Evolutionary conservation across 2,797 vertebrate species (phyloP), one percentile per base, ranked within the genome.

Genomic region (Megalops cyprinoides): DNA sequence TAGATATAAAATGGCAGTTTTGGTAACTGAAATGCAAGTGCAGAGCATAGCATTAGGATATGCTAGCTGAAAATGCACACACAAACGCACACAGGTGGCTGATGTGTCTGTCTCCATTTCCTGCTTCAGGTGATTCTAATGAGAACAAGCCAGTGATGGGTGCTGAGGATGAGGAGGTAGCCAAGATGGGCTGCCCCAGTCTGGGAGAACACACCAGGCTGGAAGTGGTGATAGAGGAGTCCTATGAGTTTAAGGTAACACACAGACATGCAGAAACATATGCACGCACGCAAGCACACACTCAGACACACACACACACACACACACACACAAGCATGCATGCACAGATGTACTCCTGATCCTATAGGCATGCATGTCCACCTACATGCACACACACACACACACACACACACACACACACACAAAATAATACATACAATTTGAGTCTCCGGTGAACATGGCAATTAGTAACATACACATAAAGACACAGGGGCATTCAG

Each of bases 221-320:
- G 37, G 95, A 96, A 82, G 92, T 96, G 79, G 81, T 96, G 82
- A 96, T 96, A 76, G 95, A 96, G 34, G 95, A 96, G 85, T 96
- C 95, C 58, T 96, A 96, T 49, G 95, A 96, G 85, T 96, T 96
- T 49, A 96, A 96, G 95, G 95, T 95, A 81, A 86, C 44, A 74
- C 44, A 49, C 1, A 9, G 42, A 49, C n/a, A 14, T 9, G 4
- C 44, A 49, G 7, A 25, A 53, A 42, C 9, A 9, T 71, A 74
- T 42, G 9, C 42, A 23, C 42, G 48, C 28, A 1, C 14, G 34
- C 48, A 18, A 48, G 15, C 74, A 49, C 46, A 14, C 39, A 20
- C 20, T 4, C 39, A 12, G 44, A n/a, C 37, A 74, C 37, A 49
- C 42, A n/a, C 73, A 74, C 44, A 48, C 42, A 74, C 71, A 28